Evolutionary conservation across 2,113 vertebrate species (phyloP).

Genomic region (Syrrhaptes paradoxus): DNA sequence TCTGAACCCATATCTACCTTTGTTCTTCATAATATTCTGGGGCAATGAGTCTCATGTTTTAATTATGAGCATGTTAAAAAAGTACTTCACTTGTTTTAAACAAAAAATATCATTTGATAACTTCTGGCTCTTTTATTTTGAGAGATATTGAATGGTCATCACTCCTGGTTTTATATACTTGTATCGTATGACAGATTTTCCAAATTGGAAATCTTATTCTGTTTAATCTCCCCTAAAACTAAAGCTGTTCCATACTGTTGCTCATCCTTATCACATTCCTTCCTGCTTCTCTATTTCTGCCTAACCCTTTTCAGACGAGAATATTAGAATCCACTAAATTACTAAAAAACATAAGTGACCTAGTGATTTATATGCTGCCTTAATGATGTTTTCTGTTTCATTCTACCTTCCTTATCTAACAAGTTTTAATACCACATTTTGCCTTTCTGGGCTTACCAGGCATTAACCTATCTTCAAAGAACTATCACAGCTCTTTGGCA

Average conservation of each 20-base stretch:
- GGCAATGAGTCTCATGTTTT: neutral
- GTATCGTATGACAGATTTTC: neutral
- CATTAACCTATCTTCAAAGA: neutral
- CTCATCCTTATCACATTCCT: neutral
- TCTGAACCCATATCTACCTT: neutral
- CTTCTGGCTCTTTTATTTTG: neutral
- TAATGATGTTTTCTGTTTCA: neutral
- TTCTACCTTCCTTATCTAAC: neutral
- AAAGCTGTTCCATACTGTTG: neutral
- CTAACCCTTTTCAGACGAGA: neutral
- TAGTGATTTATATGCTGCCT: neutral
- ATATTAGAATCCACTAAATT: neutral
- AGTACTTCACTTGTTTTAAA: neutral
- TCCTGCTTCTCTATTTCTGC: neutral
- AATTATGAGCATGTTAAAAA: neutral
- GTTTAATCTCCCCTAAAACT: conserved; percentile 6
- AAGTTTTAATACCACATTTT: neutral
- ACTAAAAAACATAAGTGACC: neutral
- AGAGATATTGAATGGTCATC: neutral
- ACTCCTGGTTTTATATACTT: neutral
- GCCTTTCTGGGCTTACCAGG: neutral
- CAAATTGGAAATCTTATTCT: neutral
- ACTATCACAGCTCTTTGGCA: neutral
- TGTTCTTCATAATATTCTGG: neutral
- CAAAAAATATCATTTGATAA: neutral